Evolutionary conservation across 1,140 invertebrate genomes (phyloP).

Genomic region (Batillaria attramentaria): DNA sequence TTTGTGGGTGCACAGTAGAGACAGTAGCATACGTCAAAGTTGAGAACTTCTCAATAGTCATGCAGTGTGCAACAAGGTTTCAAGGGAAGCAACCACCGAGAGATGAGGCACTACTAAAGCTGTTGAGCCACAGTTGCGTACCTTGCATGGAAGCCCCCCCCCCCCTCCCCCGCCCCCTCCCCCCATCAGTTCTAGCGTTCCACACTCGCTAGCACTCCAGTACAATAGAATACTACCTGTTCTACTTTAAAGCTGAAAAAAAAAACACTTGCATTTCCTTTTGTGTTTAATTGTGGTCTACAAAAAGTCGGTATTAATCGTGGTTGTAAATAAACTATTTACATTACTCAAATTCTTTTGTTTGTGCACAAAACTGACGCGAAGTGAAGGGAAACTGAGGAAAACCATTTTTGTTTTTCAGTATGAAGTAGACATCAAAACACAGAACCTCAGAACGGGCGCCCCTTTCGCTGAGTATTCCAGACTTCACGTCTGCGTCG

Average conservation of each 20-base stretch:
- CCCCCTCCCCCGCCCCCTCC: not conserved
- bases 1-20: not conserved
- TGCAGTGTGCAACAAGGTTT: not conserved
- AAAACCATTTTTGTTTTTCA: not conserved
- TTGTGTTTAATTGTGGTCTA: too few relatives aligned
- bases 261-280: not conserved
- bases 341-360: not conserved
- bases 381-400: not conserved
- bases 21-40: not conserved
- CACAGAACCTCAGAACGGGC: slow-evolving; percentile 18
- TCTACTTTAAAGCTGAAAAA: too few relatives aligned
- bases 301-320: too few relatives aligned
- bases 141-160: not conserved
- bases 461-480: slow-evolving; percentile 2
- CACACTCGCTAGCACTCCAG: too few relatives aligned
- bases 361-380: too few relatives aligned
- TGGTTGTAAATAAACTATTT: not conserved
- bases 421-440: not conserved
- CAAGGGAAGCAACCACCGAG: not conserved
- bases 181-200: not conserved
- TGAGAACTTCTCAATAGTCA: not conserved
- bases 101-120: not conserved
- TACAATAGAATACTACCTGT: too few relatives aligned
- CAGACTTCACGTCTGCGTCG: slow-evolving; percentile 26
- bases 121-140: not conserved